Evolutionary conservation across 2,888 invertebrate genomes (phyloP), one percentile per base, ranked within the genome.

Genomic region (Apamea crenata): DNA sequence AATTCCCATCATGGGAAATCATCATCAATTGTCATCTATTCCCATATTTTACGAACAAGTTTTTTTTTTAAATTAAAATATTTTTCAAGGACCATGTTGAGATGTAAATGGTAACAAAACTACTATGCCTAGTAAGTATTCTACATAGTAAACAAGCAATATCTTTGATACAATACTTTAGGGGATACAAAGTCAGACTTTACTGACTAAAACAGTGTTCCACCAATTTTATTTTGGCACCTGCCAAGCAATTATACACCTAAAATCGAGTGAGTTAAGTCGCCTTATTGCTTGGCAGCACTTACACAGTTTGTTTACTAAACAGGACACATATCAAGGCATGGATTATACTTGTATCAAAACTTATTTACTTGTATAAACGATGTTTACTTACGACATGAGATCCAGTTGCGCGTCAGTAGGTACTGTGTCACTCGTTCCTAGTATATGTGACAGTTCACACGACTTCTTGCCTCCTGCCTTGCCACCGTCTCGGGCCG

Each of bases 391-490:
- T 95, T 92, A 97, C 97, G 97, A 97, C 97, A 98, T 97, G 80
- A 98, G 96, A 92, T 98, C 98, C 78, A 98, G 97, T 90, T 98
- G 98, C 14, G 98, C 97, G 90, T 99, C 98, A 80, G 98, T 98
- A 81, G 98, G 98, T 89, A 98, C 98, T 0, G 97, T 95, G 88
- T 98, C 98, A 90, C 98, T 99, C 0, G 99, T 99, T 65, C 99
- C 99, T 63, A 99, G 96, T 90, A 99, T 99, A 93, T 99, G 99
- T 82, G 98, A 99, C 40, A 99, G 96, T 95, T 99, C 99, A 68
- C 98, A 98, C 25, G 97, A 97, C 73, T 97, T 97, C 89, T 98
- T 98, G n/a, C 97, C 97, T 75, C 97, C 97, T 2, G 97, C 96
- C 61, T 98, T 97, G 88, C 97, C 96, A 2, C 97, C 97, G 81